These are phyloP conservation scores for Eurytoma adleriae DNA, from an alignment of 2,888 invertebrate genomes.

Conservation along the genomic window DNA sequence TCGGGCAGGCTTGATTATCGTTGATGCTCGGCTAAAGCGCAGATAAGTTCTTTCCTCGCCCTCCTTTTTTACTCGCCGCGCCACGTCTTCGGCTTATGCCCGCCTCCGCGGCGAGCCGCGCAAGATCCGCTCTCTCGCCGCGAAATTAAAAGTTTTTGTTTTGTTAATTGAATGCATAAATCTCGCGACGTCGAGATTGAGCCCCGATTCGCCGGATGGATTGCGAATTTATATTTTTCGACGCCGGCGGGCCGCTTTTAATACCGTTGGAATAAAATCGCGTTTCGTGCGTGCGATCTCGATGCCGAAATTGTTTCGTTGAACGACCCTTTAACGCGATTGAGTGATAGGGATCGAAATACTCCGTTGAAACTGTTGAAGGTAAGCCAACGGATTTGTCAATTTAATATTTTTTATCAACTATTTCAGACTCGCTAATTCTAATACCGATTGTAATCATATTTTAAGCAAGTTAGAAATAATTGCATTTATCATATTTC, in stretches of 20 bases:
- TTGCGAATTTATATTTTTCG: neutral
- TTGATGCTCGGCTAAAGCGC: constrained; percentile 26
- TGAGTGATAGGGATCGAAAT: neutral
- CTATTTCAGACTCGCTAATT: too few species aligned
- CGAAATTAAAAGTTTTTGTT: constrained; percentile 45
- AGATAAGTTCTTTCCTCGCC: constrained; percentile 41
- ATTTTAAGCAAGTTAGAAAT: too few species aligned
- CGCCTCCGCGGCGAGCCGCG: neutral
- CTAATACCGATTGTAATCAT: too few species aligned
- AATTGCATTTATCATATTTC: too few species aligned
- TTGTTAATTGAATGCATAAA: constrained; percentile 34
- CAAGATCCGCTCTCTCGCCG: neutral
- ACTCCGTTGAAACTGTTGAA: too few species aligned
- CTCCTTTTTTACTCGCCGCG: neutral
- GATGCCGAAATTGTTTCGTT: too few species aligned
- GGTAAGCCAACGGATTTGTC: too few species aligned
- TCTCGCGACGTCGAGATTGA: neutral
- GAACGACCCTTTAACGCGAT: too few species aligned
- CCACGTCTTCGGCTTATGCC: neutral
- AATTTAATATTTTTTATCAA: too few species aligned
- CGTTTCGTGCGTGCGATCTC: too few species aligned
- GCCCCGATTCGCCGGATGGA: neutral
- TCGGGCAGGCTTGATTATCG: constrained; percentile 38
- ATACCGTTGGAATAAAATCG: neutral
- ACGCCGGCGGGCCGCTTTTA: neutral